Percentiles rank a stretch among this genome's conserved stretches.
Conservation (phyloP, 2,888 invertebrate genomes). For the Deilephila elpenor region DNA sequence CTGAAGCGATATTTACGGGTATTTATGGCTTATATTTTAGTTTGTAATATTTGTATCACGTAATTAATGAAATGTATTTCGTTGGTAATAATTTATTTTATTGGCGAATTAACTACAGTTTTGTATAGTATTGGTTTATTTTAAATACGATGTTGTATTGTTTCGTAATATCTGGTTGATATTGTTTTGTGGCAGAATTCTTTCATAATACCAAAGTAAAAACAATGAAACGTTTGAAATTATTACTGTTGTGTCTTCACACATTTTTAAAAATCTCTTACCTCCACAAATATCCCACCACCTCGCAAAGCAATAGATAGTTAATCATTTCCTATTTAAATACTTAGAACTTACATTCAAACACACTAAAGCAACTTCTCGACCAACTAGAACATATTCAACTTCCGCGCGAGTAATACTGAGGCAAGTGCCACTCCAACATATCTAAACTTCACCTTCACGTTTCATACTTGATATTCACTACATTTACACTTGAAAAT, state of each 20-base stretch:
- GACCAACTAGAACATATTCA: not conserved
- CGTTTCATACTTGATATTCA: constrained; percentile 25
- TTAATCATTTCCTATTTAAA: not conserved
- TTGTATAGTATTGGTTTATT: too few relatives aligned
- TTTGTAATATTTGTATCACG: too few relatives aligned
- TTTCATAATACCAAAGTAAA: too few relatives aligned
- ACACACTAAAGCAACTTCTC: not conserved
- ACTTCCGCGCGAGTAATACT: constrained; percentile 8
- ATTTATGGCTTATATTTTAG: not conserved
- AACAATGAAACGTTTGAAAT: not conserved
- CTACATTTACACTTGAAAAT: constrained; percentile 17
- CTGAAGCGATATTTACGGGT: not conserved
- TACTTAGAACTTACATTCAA: not conserved
- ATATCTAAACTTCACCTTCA: constrained; percentile 19
- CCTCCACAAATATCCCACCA: too few relatives aligned
- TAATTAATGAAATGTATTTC: too few relatives aligned
- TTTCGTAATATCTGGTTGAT: too few relatives aligned
- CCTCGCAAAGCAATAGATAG: too few relatives aligned
- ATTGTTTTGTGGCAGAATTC: too few relatives aligned
- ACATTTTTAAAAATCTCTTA: too few relatives aligned
- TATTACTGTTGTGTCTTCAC: not conserved
- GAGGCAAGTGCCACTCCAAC: constrained; percentile 4
- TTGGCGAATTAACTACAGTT: too few relatives aligned
- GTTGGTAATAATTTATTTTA: too few relatives aligned
- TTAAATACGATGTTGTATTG: too few relatives aligned